A percentile compares a stretch with the other conserved stretches of the same genome.
Conservation (phyloP, 1,140 invertebrate species). For the Hormaphis cornu region DNA sequence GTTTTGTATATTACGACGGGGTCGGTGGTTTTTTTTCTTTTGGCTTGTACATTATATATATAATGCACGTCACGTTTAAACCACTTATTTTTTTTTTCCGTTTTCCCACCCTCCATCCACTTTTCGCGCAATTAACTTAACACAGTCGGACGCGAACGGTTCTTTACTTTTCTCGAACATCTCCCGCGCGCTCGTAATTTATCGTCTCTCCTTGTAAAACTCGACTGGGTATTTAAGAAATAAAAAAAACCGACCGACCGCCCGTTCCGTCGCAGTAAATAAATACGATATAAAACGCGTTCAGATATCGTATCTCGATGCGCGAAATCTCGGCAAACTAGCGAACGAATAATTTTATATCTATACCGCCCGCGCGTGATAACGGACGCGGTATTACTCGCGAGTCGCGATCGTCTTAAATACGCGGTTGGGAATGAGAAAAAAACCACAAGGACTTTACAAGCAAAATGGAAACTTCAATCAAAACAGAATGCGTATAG, state of each 20-base stretch:
- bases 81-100: background rate
- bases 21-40: slow-evolving; percentile 5
- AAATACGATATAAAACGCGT: slow-evolving; percentile 29
- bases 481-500: too few species aligned
- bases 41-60: background rate
- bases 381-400: too few species aligned
- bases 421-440: too few species aligned
- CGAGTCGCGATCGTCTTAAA: too few species aligned
- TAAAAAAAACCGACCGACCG: background rate
- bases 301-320: slow-evolving; percentile 23
- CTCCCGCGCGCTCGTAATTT: slow-evolving; percentile 12
- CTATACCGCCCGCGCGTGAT: background rate
- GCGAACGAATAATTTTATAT: too few species aligned
- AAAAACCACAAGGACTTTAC: too few species aligned
- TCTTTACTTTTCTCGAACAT: slow-evolving; percentile 25
- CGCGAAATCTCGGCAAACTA: background rate
- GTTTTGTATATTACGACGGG: too few species aligned
- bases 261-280: background rate
- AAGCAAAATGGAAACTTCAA: too few species aligned
- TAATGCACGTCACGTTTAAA: background rate
- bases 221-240: background rate
- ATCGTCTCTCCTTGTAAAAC: slow-evolving; percentile 28
- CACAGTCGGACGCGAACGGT: slow-evolving; percentile 9
- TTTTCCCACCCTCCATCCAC: background rate
- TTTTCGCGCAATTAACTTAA: slow-evolving; percentile 32